Percentiles rank a stretch among this genome's conserved stretches.
These are phyloP conservation scores for Gallinago paraguaiae DNA, from an alignment of 2,113 vertebrate genomes.

Conservation along the genomic window DNA sequence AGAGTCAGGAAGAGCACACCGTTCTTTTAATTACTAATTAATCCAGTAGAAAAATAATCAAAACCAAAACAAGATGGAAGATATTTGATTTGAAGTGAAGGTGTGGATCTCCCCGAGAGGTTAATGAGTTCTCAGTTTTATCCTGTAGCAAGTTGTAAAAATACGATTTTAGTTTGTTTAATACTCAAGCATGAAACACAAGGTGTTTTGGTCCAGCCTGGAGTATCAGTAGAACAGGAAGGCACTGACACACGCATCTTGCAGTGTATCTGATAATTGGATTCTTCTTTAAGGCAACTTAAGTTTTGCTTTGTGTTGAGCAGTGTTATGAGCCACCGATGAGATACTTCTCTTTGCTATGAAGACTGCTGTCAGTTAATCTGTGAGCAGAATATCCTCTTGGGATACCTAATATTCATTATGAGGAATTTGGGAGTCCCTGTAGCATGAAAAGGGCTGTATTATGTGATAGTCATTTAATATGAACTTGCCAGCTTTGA, in stretches of 20 bases:
- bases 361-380: background rate
- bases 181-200: background rate
- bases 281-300: background rate
- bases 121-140: background rate
- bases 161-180: background rate
- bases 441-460: background rate
- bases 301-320: background rate
- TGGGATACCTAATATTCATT: background rate
- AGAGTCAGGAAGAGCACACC: background rate
- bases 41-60: conserved; percentile 26
- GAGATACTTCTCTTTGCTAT: background rate
- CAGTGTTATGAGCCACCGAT: background rate
- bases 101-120: background rate
- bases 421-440: background rate
- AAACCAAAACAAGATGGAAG: background rate
- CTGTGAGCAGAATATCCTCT: background rate
- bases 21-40: conserved; percentile 50
- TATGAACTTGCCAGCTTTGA: background rate
- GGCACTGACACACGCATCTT: background rate
- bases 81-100: background rate
- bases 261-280: background rate
- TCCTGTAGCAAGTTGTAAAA: background rate
- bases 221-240: background rate
- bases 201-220: background rate
- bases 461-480: background rate